A percentile compares a stretch with the other conserved stretches of the same genome.
These are phyloP conservation scores for Ornithorhynchus anatinus DNA, from an alignment of 2,113 vertebrate species.

Conservation along the genomic window DNA sequence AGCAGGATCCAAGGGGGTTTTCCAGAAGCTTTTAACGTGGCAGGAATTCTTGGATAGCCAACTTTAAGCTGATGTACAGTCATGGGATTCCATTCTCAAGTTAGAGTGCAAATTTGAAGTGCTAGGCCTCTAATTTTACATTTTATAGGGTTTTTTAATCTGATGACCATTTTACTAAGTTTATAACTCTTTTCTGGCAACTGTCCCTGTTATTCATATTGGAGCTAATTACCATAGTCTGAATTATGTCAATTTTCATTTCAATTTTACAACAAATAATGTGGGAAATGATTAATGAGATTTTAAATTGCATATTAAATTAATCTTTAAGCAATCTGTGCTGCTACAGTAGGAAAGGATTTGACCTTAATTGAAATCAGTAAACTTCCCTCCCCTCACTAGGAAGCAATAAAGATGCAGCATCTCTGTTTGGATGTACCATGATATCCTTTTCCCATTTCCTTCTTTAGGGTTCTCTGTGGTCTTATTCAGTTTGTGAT, in stretches of 20 bases:
- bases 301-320: constrained; percentile 47
- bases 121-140: too few species aligned
- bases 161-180: too few species aligned
- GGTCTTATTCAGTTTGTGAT: too few species aligned
- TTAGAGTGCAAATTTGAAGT: too few species aligned
- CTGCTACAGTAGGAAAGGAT: constrained; percentile 32
- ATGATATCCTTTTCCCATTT: not conserved
- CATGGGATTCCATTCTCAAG: too few species aligned
- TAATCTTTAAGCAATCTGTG: constrained; percentile 41
- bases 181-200: too few species aligned
- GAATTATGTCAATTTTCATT: constrained; percentile 14
- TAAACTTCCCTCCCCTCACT: not conserved
- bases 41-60: too few species aligned
- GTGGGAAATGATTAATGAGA: constrained; percentile 52
- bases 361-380: constrained; percentile 35
- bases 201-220: constrained; percentile 1
- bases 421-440: not conserved
- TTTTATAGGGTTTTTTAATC: too few species aligned
- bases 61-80: too few species aligned
- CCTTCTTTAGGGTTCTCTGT: too few species aligned
- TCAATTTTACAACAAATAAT: constrained; percentile 39
- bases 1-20: too few species aligned
- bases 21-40: too few species aligned
- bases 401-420: not conserved
- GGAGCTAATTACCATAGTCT: constrained; percentile 9